These are phyloP conservation scores for Chrysocyon brachyurus DNA, from an alignment of 2,797 vertebrate genomes.

Conservation along the genomic window DNA sequence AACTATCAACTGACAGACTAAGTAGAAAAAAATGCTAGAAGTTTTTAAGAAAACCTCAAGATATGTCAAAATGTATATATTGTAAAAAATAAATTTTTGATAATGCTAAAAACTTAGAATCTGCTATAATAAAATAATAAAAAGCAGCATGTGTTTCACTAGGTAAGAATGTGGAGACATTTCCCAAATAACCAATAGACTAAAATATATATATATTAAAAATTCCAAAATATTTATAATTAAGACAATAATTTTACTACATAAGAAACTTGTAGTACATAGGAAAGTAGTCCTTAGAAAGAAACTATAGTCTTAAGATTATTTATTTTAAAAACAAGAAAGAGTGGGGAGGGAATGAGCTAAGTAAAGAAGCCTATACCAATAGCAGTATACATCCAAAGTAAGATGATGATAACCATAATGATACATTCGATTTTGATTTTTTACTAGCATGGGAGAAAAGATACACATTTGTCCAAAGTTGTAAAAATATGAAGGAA, in stretches of 20 bases:
- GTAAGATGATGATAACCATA: background rate
- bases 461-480: background rate
- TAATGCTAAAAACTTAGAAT: background rate
- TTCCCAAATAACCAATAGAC: background rate
- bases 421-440: background rate
- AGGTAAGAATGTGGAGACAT: background rate
- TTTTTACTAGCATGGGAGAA: background rate
- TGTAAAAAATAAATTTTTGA: background rate
- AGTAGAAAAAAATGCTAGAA: background rate
- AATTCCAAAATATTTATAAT: background rate
- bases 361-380: background rate
- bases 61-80: background rate
- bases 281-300: background rate
- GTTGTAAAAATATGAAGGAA: background rate
- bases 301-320: constrained; percentile 1
- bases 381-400: background rate
- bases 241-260: background rate
- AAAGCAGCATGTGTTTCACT: background rate
- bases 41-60: background rate
- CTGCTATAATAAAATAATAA: background rate
- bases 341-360: background rate
- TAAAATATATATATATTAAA: background rate
- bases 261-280: background rate
- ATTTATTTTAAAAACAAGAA: background rate
- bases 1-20: background rate